These are phyloP conservation scores for Ceratothoa steindachneri DNA, from an alignment of 2,888 invertebrate species.

Conservation along the genomic window DNA sequence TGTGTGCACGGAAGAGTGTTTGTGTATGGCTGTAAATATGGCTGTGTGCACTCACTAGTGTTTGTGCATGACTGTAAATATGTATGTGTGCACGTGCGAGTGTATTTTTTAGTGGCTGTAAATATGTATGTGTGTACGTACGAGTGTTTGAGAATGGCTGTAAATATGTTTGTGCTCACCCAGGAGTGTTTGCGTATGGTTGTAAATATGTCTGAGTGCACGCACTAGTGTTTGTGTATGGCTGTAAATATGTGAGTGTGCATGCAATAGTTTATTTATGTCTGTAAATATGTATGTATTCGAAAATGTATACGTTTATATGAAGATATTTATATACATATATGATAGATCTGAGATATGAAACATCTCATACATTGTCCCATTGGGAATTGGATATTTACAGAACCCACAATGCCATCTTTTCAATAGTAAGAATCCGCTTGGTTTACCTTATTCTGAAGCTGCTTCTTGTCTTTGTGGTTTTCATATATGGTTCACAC, in stretches of 20 bases:
- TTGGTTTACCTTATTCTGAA: too few species aligned
- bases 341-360: background rate
- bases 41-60: too few species aligned
- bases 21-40: too few species aligned
- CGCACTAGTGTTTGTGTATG: background rate
- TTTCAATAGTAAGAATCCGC: too few species aligned
- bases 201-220: background rate
- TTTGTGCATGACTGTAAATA: background rate
- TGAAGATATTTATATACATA: background rate
- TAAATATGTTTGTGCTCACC: background rate
- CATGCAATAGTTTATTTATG: background rate
- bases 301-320: background rate
- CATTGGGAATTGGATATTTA: too few species aligned
- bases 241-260: background rate
- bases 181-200: background rate
- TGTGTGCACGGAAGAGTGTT: too few species aligned
- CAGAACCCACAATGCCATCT: too few species aligned
- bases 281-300: constrained; percentile 5
- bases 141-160: background rate
- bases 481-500: too few species aligned
- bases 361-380: too few species aligned
- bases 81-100: too few species aligned
- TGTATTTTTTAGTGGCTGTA: too few species aligned
- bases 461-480: too few species aligned
- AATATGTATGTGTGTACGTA: background rate